Base-by-base conservation (phyloP, 2,888 invertebrate genomes). In the Lymantria dispar region DNA sequence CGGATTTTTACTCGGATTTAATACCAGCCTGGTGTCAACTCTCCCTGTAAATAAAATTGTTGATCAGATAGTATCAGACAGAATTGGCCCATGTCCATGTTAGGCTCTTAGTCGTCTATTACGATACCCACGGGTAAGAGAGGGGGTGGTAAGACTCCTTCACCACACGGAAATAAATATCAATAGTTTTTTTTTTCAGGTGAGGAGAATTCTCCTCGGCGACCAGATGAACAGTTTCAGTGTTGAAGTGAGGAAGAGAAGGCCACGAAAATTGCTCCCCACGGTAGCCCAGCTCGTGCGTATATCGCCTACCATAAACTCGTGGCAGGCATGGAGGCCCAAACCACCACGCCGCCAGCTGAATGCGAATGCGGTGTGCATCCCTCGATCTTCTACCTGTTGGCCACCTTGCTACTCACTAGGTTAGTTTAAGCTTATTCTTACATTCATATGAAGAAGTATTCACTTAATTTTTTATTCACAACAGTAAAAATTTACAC, bases 321-420 rank as follows among this genome's bases (percentile, higher is more conserved):
- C 77, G 83, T 91, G 87, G 88, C 92, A 82, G 87, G 82, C 70
- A 92, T 92, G 83, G 92, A 92, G 64, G 78, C 91, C 51, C 92
- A 92, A 69, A 93, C 86, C 50, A 55, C 76, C 66, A 92, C 92
- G 70, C 92, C 93, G 70, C 76, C 80, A 50, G 70, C 86, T 46
- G 93, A 93, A 54, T 93, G 93, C 91, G 93, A 94, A 70, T 94
- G 94, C 78, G 93, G 93, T 70, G 92, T 94, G 50, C 94, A 94
- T 70, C 94, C 94, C 8, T 92, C 92, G 53, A 92, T 94, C 45
- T 93, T 94, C 78, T 94, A 94, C 71, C 83, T 95, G 43, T 83
- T 94, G 69, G 94, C 94, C 50, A 94, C 94, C 11, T 80, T 94
- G 59, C 78, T 92, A 43, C 85, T 91, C 53, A 91, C 91, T 63